These are phyloP conservation scores for Anorthoa munda DNA, from an alignment of 2,888 invertebrate genomes.

Conservation along the genomic window DNA sequence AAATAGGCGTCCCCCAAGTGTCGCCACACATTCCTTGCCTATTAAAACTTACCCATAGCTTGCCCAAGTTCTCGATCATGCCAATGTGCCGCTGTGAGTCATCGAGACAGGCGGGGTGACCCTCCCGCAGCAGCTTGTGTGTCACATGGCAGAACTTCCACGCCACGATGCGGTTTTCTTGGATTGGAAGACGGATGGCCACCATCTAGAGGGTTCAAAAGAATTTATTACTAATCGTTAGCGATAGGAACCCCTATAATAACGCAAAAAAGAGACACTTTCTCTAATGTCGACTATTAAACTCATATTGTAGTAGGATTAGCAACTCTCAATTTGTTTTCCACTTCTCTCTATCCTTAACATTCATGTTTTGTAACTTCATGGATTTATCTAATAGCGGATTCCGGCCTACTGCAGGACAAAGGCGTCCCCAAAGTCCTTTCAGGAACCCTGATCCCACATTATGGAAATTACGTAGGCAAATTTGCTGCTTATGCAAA, in stretches of 20 bases:
- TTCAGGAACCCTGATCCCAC: too few species aligned
- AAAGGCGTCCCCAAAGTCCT: too few species aligned
- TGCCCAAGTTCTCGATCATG: slow-evolving; percentile 96
- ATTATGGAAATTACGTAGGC: not conserved
- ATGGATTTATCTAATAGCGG: not conserved
- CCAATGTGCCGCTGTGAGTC: slow-evolving; percentile 96
- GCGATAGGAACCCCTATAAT: too few species aligned
- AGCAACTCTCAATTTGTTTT: not conserved
- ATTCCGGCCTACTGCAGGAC: too few species aligned
- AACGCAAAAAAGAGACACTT: not conserved
- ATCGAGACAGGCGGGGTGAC: slow-evolving; percentile 96
- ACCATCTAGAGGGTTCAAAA: slow-evolving; percentile 79
- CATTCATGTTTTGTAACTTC: not conserved
- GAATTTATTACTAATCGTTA: not conserved
- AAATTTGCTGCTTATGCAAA: not conserved
- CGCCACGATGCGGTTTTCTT: slow-evolving; percentile 98
- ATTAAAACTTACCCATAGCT: slow-evolving; percentile 94
- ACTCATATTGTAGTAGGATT: not conserved
- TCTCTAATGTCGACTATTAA: not conserved
- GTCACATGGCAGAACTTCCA: slow-evolving; percentile 99
- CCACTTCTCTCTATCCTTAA: not conserved
- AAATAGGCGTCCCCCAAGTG: too few species aligned
- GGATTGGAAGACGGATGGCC: slow-evolving; percentile 93
- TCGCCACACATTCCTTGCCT: too few species aligned
- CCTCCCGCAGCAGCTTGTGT: slow-evolving; percentile 98